Percentiles rank a stretch among this genome's conserved stretches.
These are phyloP conservation scores for Meloidogyne exigua DNA, from an alignment of 1,140 invertebrate species.

Conservation along the genomic window DNA sequence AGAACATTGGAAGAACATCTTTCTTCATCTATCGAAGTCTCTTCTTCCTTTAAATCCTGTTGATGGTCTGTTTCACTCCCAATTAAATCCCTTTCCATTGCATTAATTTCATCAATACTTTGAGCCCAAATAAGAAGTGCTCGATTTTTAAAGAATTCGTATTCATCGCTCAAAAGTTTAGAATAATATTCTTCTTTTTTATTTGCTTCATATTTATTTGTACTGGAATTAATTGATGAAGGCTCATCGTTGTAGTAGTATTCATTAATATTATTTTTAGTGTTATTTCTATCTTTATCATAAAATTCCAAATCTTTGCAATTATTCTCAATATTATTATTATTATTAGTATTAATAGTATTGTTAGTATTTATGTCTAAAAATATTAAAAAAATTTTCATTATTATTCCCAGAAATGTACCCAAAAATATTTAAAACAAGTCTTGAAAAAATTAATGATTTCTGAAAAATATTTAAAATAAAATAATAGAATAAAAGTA, in stretches of 20 bases:
- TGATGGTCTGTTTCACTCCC: not conserved
- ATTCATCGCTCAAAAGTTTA: not conserved
- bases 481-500: too few species aligned
- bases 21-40: not conserved
- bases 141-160: slow-evolving; percentile 7
- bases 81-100: slow-evolving; percentile 6
- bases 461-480: too few species aligned
- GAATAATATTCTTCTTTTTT: not conserved
- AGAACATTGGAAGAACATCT: not conserved
- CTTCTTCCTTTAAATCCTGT: not conserved
- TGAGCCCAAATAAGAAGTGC: slow-evolving; percentile 5
- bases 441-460: too few species aligned
- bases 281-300: not conserved
- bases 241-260: not conserved
- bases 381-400: not conserved
- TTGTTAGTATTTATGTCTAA: not conserved
- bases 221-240: not conserved
- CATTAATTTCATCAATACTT: slow-evolving; percentile 14
- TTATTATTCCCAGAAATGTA: not conserved
- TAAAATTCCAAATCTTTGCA: not conserved
- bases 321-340: not conserved
- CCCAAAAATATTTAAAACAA: not conserved
- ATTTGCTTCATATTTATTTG: not conserved
- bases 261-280: not conserved
- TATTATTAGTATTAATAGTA: not conserved